A percentile compares a stretch with the other conserved stretches of the same genome.
Conservation (phyloP, 2,888 invertebrate species). For the Morpho helenor region DNA sequence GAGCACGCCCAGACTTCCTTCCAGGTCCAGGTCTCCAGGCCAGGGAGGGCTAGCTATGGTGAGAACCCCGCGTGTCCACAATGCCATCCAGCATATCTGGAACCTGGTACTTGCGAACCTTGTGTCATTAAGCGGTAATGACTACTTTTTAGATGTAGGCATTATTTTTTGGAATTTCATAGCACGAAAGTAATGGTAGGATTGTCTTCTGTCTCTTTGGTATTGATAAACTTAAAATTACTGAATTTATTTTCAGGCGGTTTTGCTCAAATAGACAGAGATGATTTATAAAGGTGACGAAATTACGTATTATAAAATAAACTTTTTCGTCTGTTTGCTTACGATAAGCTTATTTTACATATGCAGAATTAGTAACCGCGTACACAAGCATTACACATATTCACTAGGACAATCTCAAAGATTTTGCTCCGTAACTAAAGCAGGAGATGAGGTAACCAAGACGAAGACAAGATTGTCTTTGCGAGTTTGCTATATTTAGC, state of each 20-base stretch:
- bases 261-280: neutral
- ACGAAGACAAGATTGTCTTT: too few species aligned
- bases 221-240: neutral
- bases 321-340: too few species aligned
- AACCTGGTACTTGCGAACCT: constrained; percentile 82
- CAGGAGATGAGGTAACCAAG: too few species aligned
- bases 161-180: too few species aligned
- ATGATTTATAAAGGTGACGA: neutral
- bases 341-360: too few species aligned
- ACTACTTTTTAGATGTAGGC: neutral
- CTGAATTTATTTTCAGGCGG: neutral
- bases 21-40: constrained; percentile 73
- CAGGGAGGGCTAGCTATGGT: constrained; percentile 69
- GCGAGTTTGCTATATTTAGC: too few species aligned
- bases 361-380: too few species aligned
- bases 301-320: too few species aligned
- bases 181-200: too few species aligned
- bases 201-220: neutral
- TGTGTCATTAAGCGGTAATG: constrained; percentile 77
- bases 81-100: constrained; percentile 81
- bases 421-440: too few species aligned
- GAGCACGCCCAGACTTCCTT: constrained; percentile 80
- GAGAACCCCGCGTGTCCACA: constrained; percentile 82
- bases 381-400: too few species aligned
- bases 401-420: too few species aligned